A percentile compares a stretch with the other conserved stretches of the same genome.
Conservation (phyloP, 2,888 invertebrate genomes). For the Himalopsyche japonica region DNA sequence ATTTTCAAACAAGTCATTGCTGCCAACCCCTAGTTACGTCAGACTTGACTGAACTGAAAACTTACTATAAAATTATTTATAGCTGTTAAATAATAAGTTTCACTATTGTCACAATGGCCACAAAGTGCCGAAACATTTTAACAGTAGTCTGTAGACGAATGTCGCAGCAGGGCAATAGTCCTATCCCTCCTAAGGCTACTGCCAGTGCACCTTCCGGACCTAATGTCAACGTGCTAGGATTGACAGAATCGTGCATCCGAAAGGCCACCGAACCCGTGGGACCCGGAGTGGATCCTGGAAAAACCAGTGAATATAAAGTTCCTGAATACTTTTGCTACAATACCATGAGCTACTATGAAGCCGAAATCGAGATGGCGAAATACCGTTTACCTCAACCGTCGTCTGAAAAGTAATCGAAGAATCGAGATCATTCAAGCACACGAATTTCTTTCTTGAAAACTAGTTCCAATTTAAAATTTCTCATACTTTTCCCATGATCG, state of each 20-base stretch:
- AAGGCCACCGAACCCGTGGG: conserved; percentile 64
- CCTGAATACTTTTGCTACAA: conserved; percentile 87
- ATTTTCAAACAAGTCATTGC: not conserved
- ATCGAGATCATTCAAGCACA: not conserved
- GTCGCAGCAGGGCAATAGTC: conserved; percentile 19
- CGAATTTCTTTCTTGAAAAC: not conserved
- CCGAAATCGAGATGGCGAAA: conserved; percentile 83
- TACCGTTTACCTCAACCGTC: conserved; percentile 80
- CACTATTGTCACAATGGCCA: conserved; percentile 1
- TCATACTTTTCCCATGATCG: not conserved
- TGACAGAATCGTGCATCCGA: conserved; percentile 64
- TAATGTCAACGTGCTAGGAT: conserved; percentile 61
- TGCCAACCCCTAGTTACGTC: not conserved
- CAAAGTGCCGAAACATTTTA: conserved; percentile 7
- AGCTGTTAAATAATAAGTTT: not conserved
- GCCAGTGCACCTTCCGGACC: conserved; percentile 42
- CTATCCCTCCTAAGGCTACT: conserved; percentile 18
- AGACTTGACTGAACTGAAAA: not conserved
- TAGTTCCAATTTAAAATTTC: not conserved
- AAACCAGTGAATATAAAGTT: conserved; percentile 76
- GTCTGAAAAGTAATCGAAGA: conserved; percentile 46
- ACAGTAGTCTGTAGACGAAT: conserved; percentile 10
- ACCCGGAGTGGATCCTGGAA: conserved; percentile 68
- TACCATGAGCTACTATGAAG: conserved; percentile 76
- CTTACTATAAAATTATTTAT: not conserved